Evolutionary conservation across 2,888 invertebrate species (phyloP).

Genomic region (Tetranychus truncatus): DNA sequence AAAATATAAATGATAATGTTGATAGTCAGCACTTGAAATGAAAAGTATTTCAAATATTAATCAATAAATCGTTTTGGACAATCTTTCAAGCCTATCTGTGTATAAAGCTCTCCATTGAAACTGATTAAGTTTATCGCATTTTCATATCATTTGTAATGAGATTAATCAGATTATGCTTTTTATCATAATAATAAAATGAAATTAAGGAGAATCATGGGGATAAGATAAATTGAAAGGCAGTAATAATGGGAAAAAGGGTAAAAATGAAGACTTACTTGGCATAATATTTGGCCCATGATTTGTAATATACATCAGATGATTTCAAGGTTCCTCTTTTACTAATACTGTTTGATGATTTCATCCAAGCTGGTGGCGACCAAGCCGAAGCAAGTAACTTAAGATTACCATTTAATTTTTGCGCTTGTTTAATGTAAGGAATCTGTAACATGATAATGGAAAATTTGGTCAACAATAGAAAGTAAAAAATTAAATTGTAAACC

Average conservation of each 20-base stretch:
- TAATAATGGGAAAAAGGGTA: neutral
- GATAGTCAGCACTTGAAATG: too few species aligned
- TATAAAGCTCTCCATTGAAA: too few species aligned
- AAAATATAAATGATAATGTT: too few species aligned
- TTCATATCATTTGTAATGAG: too few species aligned
- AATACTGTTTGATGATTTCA: conserved; percentile 39
- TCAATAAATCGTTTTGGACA: too few species aligned
- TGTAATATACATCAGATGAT: conserved; percentile 41
- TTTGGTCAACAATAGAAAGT: neutral
- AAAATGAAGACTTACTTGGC: conserved; percentile 38
- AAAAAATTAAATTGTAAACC: neutral
- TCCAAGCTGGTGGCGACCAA: conserved; percentile 41
- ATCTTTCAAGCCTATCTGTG: too few species aligned
- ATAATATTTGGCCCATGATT: conserved; percentile 62
- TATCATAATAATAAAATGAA: neutral
- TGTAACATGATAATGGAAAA: neutral
- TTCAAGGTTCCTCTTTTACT: conserved; percentile 32
- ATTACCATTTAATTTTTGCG: conserved; percentile 26
- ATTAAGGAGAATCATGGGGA: neutral
- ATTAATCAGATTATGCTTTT: too few species aligned
- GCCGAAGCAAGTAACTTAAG: conserved; percentile 36
- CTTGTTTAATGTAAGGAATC: conserved; percentile 33
- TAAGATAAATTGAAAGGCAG: neutral
- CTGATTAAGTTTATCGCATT: too few species aligned
- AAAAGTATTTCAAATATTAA: too few species aligned